These are phyloP conservation scores for Lacerta bilineata DNA, from an alignment of 2,797 vertebrate genomes.

Conservation along the genomic window DNA sequence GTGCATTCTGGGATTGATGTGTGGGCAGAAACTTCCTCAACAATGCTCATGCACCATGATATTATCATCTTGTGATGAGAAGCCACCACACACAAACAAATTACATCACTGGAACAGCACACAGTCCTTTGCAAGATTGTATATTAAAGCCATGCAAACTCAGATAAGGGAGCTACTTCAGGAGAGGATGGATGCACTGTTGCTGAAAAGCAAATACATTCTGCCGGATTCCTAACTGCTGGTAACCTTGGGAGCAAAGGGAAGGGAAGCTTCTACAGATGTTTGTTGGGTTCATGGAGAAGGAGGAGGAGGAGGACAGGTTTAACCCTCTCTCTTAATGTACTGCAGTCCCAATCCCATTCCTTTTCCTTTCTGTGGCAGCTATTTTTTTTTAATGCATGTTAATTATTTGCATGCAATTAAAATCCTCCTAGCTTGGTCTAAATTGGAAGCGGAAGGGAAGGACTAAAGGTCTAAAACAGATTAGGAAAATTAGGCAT, in stretches of 20 bases:
- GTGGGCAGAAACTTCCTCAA: constrained; percentile 2
- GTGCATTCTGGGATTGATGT: background rate
- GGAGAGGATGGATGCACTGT: background rate
- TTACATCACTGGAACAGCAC: background rate
- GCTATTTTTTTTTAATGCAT: background rate
- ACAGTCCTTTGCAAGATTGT: background rate
- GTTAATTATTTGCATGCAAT: background rate
- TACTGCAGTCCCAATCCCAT: background rate
- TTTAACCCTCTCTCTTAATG: background rate
- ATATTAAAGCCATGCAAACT: background rate
- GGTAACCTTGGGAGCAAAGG: too few species aligned
- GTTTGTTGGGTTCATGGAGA: background rate
- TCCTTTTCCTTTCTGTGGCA: too few species aligned
- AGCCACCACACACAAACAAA: background rate
- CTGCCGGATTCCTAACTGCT: background rate
- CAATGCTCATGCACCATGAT: background rate
- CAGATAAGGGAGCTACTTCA: background rate
- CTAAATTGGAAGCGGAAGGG: background rate
- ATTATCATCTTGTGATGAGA: background rate
- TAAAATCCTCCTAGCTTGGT: background rate
- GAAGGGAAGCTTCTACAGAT: background rate
- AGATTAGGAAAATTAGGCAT: background rate
- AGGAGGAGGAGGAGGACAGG: background rate
- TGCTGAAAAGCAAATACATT: background rate
- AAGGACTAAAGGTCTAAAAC: background rate